These are phyloP conservation scores for Melanocharis versteri DNA, from an alignment of 2,113 vertebrate genomes.

Conservation along the genomic window DNA sequence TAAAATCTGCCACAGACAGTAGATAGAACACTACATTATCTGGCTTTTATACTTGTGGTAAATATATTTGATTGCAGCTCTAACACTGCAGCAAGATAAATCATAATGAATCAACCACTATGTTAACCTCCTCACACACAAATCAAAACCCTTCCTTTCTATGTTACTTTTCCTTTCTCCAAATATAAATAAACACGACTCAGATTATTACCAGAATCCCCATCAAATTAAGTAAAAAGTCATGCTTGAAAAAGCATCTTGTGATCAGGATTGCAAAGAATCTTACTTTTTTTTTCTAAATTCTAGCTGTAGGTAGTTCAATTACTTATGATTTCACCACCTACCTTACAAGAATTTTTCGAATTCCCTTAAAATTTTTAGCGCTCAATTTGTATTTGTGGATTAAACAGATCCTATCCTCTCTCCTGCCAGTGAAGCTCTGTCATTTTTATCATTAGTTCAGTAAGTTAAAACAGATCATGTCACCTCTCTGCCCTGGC, in stretches of 20 bases:
- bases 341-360: background rate
- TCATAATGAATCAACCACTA: background rate
- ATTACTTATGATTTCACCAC: background rate
- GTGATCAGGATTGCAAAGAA: background rate
- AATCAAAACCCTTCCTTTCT: background rate
- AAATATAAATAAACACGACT: background rate
- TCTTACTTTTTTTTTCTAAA: background rate
- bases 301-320: background rate
- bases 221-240: background rate
- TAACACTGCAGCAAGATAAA: background rate
- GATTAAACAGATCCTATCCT: background rate
- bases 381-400: background rate
- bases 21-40: background rate
- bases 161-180: background rate
- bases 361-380: background rate
- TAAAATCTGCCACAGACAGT: background rate
- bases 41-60: background rate
- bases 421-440: background rate
- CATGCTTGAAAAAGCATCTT: background rate
- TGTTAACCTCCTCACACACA: background rate
- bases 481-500: background rate
- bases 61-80: background rate
- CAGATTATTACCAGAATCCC: background rate
- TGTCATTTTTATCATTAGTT: background rate
- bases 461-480: background rate